Evolutionary conservation across 2,797 vertebrate genomes (phyloP), one percentile per base, ranked within the genome.

Genomic region (Pangasius krempfi): DNA sequence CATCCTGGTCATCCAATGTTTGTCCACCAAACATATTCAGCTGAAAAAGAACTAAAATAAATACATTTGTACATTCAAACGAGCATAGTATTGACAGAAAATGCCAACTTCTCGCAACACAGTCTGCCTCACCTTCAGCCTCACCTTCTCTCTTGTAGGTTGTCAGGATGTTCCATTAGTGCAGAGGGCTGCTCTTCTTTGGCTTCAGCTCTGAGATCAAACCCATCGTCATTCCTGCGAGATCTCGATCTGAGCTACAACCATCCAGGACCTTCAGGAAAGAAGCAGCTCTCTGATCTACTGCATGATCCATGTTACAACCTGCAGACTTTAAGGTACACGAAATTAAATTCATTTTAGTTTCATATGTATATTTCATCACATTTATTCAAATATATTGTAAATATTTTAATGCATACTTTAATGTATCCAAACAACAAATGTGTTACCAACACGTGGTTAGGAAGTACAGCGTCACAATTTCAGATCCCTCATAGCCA

Each of bases 241-340:
- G 83, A 81, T 27, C 64, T 89, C 60, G 84, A 86, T 60, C 27
- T 89, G 44, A 89, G 83, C 88, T 89, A 89, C 62, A 89, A 89
- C 27, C 60, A 86, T 40, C 88, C 88, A 50, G 73, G 37, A 60
- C 27, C 50, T 1, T 12, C 16, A 47, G 89, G 83, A 27, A 18
- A 27, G 3, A 60, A 54, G 47, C 33, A 58, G 66, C 80, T 89
- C 22, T 30, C 79, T 22, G n/a, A 60, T 20, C 37, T 22, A 56
- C 70, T 76, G 50, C 0, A 73, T 5, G 44, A 83, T 82, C 68
- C 56, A n/a, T 0, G n/a, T 4, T 75, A 27, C 68, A 86, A 66
- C 54, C 88, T 86, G 56, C 1, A 83, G 8, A 86, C 20, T 60
- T 14, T 33, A 68, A 68, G 66, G 66, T 68, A 68, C n/a, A n/a